Conservation (phyloP, 2,888 invertebrate species). For the Scelioninae gen. 1 region DNA sequence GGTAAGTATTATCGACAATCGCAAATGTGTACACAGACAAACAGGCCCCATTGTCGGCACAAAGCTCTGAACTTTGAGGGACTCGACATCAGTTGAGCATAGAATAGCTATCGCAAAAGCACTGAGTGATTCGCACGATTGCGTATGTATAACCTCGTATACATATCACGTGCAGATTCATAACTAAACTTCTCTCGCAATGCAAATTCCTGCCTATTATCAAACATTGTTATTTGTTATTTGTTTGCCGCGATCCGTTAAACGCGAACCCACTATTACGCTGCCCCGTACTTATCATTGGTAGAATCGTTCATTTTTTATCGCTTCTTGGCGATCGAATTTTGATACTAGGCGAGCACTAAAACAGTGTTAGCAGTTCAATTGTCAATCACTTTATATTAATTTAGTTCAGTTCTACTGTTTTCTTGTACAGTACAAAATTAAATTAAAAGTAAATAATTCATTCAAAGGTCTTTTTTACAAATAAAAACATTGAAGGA, state of each 20-base stretch:
- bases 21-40: constrained; percentile 65
- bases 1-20: constrained; percentile 65
- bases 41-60: constrained; percentile 68
- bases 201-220: constrained; percentile 65
- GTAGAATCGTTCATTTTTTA: neutral
- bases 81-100: constrained; percentile 66
- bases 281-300: constrained; percentile 44
- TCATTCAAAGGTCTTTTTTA: no score
- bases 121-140: constrained; percentile 70
- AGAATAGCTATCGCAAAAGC: constrained; percentile 64
- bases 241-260: constrained; percentile 57
- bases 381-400: no score
- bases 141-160: constrained; percentile 67
- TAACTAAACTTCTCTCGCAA: constrained; percentile 67
- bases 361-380: no score
- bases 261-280: constrained; percentile 47
- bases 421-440: no score
- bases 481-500: no score
- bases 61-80: constrained; percentile 67
- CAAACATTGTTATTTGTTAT: constrained; percentile 66
- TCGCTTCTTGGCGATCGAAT: no score
- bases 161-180: constrained; percentile 60
- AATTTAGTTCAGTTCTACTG: no score
- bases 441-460: no score
- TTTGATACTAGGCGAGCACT: no score